Conservation (phyloP, 2,888 invertebrate genomes). For the Thymelicus lineola region DNA sequence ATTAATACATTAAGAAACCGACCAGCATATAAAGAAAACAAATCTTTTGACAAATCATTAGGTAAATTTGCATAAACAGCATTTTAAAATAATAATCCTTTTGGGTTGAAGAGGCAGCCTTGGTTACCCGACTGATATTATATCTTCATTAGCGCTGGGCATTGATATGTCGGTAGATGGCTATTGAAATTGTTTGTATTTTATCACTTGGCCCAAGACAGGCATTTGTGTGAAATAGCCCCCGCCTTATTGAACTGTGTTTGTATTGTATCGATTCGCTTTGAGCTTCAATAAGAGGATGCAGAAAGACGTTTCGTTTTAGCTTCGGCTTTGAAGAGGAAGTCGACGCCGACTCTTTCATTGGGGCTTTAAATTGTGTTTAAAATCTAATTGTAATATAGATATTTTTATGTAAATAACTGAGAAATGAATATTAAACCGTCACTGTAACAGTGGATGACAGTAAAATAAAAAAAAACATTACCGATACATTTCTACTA, state of each 20-base stretch:
- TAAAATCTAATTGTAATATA: too few relatives aligned
- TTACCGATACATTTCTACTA: too few relatives aligned
- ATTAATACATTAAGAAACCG: too few relatives aligned
- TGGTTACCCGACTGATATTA: slow-evolving; percentile 78
- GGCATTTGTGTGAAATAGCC: slow-evolving; percentile 55
- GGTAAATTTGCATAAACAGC: not conserved
- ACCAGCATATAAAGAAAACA: not conserved
- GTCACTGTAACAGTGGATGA: too few relatives aligned
- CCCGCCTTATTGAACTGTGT: slow-evolving; percentile 64
- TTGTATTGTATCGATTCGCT: slow-evolving; percentile 43
- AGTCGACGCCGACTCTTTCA: not conserved
- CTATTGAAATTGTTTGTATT: slow-evolving; percentile 81
- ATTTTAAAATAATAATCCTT: not conserved
- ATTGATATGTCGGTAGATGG: slow-evolving; percentile 82
- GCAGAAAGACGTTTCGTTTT: slow-evolving; percentile 18
- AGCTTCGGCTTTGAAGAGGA: not conserved
- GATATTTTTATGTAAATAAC: too few relatives aligned
- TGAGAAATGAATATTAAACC: too few relatives aligned
- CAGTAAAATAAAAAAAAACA: too few relatives aligned
- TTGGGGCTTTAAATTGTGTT: too few relatives aligned
- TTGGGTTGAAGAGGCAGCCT: slow-evolving; percentile 23
- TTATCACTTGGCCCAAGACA: slow-evolving; percentile 68
- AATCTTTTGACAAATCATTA: not conserved
- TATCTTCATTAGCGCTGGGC: slow-evolving; percentile 83
- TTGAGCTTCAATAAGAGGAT: slow-evolving; percentile 15